These are phyloP conservation scores for Syrrhaptes paradoxus DNA, from an alignment of 2,113 vertebrate genomes.

Conservation along the genomic window DNA sequence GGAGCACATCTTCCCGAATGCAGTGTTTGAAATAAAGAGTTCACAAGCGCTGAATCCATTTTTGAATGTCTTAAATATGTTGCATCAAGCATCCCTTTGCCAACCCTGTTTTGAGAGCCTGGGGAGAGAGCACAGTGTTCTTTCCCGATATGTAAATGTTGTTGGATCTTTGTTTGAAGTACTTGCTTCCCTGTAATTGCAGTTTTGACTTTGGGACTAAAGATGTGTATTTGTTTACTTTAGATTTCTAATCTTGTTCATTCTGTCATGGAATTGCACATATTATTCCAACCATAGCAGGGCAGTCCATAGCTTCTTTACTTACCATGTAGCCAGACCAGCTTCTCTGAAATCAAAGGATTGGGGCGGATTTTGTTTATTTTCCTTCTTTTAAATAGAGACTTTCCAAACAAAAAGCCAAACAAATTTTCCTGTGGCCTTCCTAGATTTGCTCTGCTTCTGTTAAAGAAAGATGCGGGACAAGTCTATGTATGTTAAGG, in stretches of 20 bases:
- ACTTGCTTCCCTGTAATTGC: conserved; percentile 1
- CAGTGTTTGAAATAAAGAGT: neutral
- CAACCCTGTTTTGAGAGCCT: conserved; percentile 6
- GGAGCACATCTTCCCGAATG: neutral
- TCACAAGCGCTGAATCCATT: neutral
- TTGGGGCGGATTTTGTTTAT: conserved; percentile 15
- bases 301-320: neutral
- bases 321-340: neutral
- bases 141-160: neutral
- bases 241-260: conserved; percentile 8
- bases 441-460: conserved; percentile 59
- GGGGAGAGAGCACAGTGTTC: neutral
- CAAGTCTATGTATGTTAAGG: conserved; percentile 28
- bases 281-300: conserved; percentile 3
- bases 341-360: conserved; percentile 26
- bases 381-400: conserved; percentile 13
- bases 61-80: neutral
- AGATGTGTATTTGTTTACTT: neutral
- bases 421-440: conserved; percentile 21
- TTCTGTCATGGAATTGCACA: conserved; percentile 10
- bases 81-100: neutral
- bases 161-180: conserved; percentile 32
- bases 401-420: conserved; percentile 49
- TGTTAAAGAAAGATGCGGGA: conserved; percentile 55
- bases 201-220: conserved; percentile 11